Conservation (phyloP, 1,140 invertebrate species). For the Limonius californicus region DNA sequence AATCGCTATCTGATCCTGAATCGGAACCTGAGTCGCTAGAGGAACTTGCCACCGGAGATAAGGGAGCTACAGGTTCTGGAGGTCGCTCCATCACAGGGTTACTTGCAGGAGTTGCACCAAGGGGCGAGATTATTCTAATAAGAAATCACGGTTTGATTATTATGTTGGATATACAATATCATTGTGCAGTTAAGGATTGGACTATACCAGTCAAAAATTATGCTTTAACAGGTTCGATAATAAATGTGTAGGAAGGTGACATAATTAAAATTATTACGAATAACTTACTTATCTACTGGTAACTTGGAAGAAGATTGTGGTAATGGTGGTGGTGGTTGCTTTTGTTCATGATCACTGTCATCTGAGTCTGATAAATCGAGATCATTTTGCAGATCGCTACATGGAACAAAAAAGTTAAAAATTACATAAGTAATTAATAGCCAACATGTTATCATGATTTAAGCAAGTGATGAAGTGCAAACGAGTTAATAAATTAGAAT, state of each 20-base stretch:
- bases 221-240: too few species aligned
- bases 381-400: conserved; percentile 56
- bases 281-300: conserved; percentile 37
- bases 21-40: conserved; percentile 54
- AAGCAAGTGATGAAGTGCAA: too few species aligned
- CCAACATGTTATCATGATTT: too few species aligned
- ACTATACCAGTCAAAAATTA: too few species aligned
- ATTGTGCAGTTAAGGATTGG: too few species aligned
- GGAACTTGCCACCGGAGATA: conserved; percentile 43
- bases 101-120: conserved; percentile 30
- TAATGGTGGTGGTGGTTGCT: neutral
- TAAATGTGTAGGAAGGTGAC: too few species aligned
- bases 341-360: conserved; percentile 43
- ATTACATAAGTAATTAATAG: too few species aligned
- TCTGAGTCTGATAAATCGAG: conserved; percentile 59
- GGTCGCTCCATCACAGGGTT: conserved; percentile 26
- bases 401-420: conserved; percentile 27
- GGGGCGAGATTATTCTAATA: conserved; percentile 44
- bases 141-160: neutral
- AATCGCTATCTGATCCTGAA: conserved; percentile 49
- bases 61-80: conserved; percentile 40
- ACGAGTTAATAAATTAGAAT: conserved; percentile 3
- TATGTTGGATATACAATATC: neutral
- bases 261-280: too few species aligned
- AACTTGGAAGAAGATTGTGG: conserved; percentile 26